These are phyloP conservation scores for Nephrotoma appendiculata DNA, from an alignment of 2,888 invertebrate genomes.

Conservation along the genomic window DNA sequence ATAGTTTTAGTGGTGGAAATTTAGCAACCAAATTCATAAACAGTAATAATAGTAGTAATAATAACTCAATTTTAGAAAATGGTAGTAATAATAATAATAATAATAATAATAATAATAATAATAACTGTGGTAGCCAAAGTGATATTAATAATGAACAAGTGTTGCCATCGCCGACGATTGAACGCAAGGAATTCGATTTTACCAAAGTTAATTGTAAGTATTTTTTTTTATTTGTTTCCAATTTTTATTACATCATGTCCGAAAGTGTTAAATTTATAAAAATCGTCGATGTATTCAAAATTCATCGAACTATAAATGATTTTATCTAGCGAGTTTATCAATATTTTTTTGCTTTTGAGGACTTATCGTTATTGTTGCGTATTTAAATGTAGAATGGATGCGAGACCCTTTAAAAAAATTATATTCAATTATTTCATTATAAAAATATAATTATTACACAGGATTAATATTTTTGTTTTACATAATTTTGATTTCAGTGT, in stretches of 20 bases:
- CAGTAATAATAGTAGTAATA: not conserved
- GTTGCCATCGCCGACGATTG: constrained; percentile 25
- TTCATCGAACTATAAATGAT: not conserved
- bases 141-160: constrained; percentile 21
- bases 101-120: not conserved
- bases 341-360: not conserved
- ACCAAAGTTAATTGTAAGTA: constrained; percentile 34
- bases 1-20: not conserved
- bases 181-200: constrained; percentile 30
- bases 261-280: not conserved
- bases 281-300: not conserved
- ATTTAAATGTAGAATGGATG: not conserved
- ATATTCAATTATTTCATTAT: not conserved
- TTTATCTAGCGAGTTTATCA: not conserved
- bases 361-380: not conserved
- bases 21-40: not conserved
- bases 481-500: not conserved
- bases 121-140: constrained; percentile 9
- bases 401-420: not conserved
- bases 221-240: not conserved
- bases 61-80: constrained; percentile 7
- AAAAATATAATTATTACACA: not conserved
- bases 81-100: not conserved
- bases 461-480: not conserved
- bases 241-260: not conserved